Evolutionary conservation across 2,113 vertebrate genomes (phyloP).

Genomic region (Geococcyx californianus): DNA sequence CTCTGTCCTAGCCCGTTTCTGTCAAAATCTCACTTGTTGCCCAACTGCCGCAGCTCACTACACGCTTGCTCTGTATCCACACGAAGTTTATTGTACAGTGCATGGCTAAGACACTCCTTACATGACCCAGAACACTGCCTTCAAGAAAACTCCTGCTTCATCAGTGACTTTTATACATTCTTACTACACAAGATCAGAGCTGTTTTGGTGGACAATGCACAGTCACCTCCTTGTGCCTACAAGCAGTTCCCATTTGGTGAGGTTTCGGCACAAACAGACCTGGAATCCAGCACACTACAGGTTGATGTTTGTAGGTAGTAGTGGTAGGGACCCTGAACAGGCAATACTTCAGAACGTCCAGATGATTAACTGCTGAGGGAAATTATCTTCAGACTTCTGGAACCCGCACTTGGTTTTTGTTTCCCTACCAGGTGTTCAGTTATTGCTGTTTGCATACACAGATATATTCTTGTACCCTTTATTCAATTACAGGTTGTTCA

Average conservation of each 20-base stretch:
- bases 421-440: neutral
- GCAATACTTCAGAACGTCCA: neutral
- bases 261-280: neutral
- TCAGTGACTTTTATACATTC: neutral
- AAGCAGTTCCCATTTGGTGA: neutral
- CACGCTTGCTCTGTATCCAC: neutral
- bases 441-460: neutral
- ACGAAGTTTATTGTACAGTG: neutral
- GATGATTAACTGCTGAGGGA: neutral
- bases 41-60: neutral
- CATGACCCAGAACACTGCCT: neutral
- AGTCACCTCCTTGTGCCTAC: neutral
- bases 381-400: neutral
- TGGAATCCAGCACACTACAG: neutral
- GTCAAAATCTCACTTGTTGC: neutral
- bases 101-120: neutral
- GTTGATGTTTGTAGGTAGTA: neutral
- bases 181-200: neutral
- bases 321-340: neutral
- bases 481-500: neutral
- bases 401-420: neutral
- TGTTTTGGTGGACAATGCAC: neutral
- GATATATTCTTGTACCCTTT: neutral
- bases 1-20: neutral
- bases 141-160: neutral